phyloP scores from a whole-genome alignment of 2,113 vertebrate genomes.

The Lepisosteus osseus region DNA sequence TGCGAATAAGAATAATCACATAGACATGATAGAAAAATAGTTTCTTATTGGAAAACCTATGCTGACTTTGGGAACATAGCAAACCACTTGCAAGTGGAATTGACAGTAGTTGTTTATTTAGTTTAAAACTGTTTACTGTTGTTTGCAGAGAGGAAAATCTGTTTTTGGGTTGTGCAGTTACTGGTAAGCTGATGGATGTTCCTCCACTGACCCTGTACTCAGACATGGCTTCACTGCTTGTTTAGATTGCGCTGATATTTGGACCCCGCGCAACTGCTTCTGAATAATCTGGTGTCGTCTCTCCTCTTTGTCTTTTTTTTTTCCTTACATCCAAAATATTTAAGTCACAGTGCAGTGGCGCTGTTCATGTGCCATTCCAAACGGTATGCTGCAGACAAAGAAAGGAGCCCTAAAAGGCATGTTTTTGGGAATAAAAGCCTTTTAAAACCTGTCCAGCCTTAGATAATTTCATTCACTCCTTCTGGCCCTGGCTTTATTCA shows the following conservation, averaged over 20 bases:
- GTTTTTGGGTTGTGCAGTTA: constrained; percentile 74
- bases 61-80: constrained; percentile 26
- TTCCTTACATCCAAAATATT: constrained; percentile 61
- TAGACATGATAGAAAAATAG: neutral
- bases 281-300: constrained; percentile 84
- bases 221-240: constrained; percentile 83
- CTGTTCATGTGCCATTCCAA: constrained; percentile 65
- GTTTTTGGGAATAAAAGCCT: constrained; percentile 84
- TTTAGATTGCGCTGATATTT: constrained; percentile 82
- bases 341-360: constrained; percentile 74
- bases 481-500: constrained; percentile 87
- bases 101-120: constrained; percentile 76
- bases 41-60: neutral
- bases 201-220: constrained; percentile 71
- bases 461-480: constrained; percentile 98
- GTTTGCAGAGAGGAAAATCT: constrained; percentile 59
- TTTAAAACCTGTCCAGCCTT: constrained; percentile 98
- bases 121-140: constrained; percentile 78
- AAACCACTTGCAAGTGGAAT: constrained; percentile 64
- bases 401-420: constrained; percentile 81
- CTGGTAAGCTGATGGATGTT: constrained; percentile 77
- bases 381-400: constrained; percentile 75
- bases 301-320: constrained; percentile 53
- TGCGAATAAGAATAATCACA: neutral
- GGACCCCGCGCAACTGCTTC: constrained; percentile 73